Conservation (phyloP, 2,113 vertebrate species). For the Pomatorhinus ruficollis region DNA sequence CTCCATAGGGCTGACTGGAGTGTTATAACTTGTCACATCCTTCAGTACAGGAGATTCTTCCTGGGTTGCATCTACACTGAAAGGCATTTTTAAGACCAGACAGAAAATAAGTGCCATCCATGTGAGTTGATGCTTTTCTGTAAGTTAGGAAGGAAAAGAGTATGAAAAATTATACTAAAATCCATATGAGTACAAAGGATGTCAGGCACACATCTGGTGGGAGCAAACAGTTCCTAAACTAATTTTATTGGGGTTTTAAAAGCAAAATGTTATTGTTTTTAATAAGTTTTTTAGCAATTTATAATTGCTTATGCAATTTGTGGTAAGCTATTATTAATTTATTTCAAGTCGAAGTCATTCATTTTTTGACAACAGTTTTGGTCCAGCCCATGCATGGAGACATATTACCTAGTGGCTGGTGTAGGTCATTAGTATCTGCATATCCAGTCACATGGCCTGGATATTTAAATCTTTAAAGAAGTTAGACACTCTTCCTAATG, state of each 20-base stretch:
- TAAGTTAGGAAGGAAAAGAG: not conserved
- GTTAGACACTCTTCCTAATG: not conserved
- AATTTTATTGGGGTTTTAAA: not conserved
- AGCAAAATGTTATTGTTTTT: not conserved
- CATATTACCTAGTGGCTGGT: not conserved
- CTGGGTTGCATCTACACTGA: not conserved
- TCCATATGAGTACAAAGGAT: accelerated
- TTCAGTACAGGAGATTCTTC: not conserved
- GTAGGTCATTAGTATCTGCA: not conserved
- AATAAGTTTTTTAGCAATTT: not conserved
- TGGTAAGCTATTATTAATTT: not conserved
- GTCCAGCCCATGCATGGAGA: not conserved
- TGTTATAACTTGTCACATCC: not conserved
- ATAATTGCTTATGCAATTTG: not conserved
- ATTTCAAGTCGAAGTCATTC: not conserved
- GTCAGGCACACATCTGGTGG: not conserved
- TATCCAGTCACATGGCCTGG: not conserved
- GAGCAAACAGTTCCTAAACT: not conserved
- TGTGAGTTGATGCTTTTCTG: not conserved
- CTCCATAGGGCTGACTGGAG: not conserved
- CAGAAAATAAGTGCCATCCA: not conserved
- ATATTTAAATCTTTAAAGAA: not conserved
- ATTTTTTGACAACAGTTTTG: not conserved
- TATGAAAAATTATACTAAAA: not conserved
- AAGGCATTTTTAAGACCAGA: not conserved